Evolutionary conservation across 2,888 invertebrate genomes (phyloP), one percentile per base, ranked within the genome.

Genomic region (Cephus runcator): DNA sequence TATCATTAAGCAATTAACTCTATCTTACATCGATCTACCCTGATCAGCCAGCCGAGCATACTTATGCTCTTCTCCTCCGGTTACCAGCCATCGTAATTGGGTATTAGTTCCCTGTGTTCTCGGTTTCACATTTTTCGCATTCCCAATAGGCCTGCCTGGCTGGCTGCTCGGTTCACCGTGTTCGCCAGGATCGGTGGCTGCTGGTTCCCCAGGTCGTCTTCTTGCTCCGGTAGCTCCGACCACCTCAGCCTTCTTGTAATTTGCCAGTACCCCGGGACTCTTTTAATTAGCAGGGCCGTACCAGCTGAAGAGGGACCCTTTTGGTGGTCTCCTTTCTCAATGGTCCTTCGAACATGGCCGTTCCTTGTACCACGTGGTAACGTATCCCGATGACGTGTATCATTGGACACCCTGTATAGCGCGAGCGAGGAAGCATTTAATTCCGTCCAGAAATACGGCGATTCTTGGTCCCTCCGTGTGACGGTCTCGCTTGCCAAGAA

Each of bases 1-100:
- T 78, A 75, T 78, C 78, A 78, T 78, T 78, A 78, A 78, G 78
- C 78, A 78, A 78, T 78, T 78, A 78, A 78, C 78, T 78, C 78
- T 78, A 78, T 78, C 78, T 75, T 78, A 78, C 78, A 78, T 78
- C 78, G 78, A 78, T 78, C 78, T 78, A 75, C 75, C 34, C 73
- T 78, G 78, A 78, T 78, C 78, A 78, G 75, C 78, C 78, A 34
- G 78, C 78, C 34, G 73, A 68, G 78, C 71, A 78, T 76, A 76
- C 73, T 76, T 73, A 78, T 56, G 75, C 71, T 71, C 71, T 40
- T 75, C 75, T 73, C 75, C 75, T 31, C 74, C n/a, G 75, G 77
- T 71, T 77, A 77, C 75, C 33, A 69, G 33, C 77, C 71, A 71
- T 77, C 77, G 77, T 77, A 77, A 77, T 77, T 77, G 77, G 77